A percentile compares a stretch with the other conserved stretches of the same genome.
Conservation (phyloP, 2,797 vertebrate genomes). For the Epinephelus malabaricus region DNA sequence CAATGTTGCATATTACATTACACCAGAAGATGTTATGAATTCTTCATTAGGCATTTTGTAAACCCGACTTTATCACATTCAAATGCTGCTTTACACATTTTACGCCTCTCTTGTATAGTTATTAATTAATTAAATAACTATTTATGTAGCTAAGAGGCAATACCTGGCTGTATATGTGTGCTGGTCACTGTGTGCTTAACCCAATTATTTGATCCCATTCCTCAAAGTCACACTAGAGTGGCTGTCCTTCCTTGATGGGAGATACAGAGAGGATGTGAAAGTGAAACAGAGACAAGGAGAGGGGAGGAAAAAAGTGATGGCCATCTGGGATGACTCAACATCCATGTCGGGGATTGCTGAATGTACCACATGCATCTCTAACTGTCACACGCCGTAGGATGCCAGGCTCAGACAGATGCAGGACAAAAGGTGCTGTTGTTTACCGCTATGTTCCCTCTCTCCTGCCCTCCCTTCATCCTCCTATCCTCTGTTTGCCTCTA, state of each 20-base stretch:
- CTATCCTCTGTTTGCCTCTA: slow-evolving; percentile 59
- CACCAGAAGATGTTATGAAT: background rate
- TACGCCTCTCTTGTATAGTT: too few species aligned
- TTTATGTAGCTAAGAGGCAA: background rate
- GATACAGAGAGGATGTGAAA: slow-evolving; percentile 16
- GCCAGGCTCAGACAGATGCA: slow-evolving; percentile 78
- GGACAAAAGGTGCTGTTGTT: slow-evolving; percentile 86
- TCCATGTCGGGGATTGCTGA: slow-evolving; percentile 66
- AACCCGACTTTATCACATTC: background rate
- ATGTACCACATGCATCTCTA: slow-evolving; percentile 67
- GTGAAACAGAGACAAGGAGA: slow-evolving; percentile 34
- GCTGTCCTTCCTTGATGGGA: slow-evolving; percentile 38
- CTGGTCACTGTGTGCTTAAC: background rate
- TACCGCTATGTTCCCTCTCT: slow-evolving; percentile 70
- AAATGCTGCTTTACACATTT: background rate
- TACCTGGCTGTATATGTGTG: background rate
- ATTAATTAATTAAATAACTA: background rate
- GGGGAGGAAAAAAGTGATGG: slow-evolving; percentile 40
- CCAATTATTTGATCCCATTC: slow-evolving; percentile 29
- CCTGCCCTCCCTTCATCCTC: slow-evolving; percentile 65
- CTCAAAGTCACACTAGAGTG: slow-evolving; percentile 48
- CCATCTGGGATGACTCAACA: slow-evolving; percentile 78
- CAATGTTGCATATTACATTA: background rate
- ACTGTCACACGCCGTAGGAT: slow-evolving; percentile 78
- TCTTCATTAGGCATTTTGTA: background rate